phyloP scores from a whole-genome alignment of 1,140 invertebrate species.

The Copidosoma floridanum region DNA sequence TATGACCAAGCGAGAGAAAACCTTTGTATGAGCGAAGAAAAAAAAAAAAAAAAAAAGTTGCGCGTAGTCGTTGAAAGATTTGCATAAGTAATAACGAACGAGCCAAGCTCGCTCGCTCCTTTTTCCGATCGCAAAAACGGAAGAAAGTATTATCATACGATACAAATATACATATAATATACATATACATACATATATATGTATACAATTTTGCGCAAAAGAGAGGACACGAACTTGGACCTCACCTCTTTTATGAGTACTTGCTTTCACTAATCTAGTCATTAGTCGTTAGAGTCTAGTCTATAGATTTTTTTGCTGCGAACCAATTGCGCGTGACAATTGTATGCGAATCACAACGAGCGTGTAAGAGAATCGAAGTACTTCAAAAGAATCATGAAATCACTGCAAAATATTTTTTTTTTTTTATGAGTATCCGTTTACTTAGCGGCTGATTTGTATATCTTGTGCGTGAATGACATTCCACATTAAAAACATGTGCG shows the following conservation, averaged over 20 bases:
- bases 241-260: slow-evolving; percentile 7
- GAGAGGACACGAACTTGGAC: neutral
- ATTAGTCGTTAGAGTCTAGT: slow-evolving; percentile 30
- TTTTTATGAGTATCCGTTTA: neutral
- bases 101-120: no score
- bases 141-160: slow-evolving; percentile 24
- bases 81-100: neutral
- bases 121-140: neutral
- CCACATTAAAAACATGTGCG: no score
- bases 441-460: neutral
- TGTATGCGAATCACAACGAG: slow-evolving; percentile 14
- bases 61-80: neutral
- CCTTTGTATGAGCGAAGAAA: slow-evolving; percentile 1
- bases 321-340: slow-evolving; percentile 1
- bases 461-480: slow-evolving; percentile 11
- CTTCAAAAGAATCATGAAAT: neutral
- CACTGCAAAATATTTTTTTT: neutral
- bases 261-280: slow-evolving; percentile 29
- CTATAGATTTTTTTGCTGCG: slow-evolving; percentile 19
- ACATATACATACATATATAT: no score
- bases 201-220: neutral
- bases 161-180: no score
- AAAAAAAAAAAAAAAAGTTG: neutral
- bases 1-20: neutral
- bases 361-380: neutral